Base-by-base conservation (phyloP, 2,797 vertebrate genomes). In the Falco peregrinus region DNA sequence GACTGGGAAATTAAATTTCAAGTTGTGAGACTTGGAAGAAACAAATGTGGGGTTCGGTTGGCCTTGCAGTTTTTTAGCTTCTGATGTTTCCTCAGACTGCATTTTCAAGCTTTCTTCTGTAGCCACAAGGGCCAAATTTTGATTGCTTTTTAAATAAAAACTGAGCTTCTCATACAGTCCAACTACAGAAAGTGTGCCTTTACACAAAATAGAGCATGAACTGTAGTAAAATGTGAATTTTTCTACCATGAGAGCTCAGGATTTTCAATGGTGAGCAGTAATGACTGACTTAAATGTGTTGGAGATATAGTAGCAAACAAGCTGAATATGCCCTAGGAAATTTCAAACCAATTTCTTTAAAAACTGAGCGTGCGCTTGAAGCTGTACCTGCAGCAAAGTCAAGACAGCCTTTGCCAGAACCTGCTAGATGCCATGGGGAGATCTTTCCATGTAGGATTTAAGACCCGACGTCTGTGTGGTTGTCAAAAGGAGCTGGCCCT, bases 401-500 rank as follows among this genome's bases (percentile, higher is more conserved):
- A 50, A 13, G 7, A 11, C 14, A 4, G 75, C 28, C 70, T 63
- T 63, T 57, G 51, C 56, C 60, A 82, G 61, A 39, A 51, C 56
- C 41, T 20, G 33, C 9, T 41, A 15, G 22, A 6, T 13, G 50
- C 54, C 45, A 2, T 1, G 10, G 65, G 15, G 39, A 4, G 22
- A 28, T 47, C 26, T 53, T 63, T 35, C 60, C 13, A 0, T 2
- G 60, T 8, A 51, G 67, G 41, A 18, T 31, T 51, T 41, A 47
- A 74, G 61, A 25, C 33, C 35, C 0, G 6, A 28, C 0, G 0
- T 11, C 33, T n/a, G 41, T 3, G 56, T 48, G 22, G 45, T 5
- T 45, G 37, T 35, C 9, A 48, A 13, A 26, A 90, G 45, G 75
- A 74, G 20, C 19, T 0, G 1, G 7, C 21, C 41, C 29, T 35